Evolutionary conservation across 2,888 invertebrate species (phyloP), one percentile per base, ranked within the genome.

Genomic region (Autographa gamma): DNA sequence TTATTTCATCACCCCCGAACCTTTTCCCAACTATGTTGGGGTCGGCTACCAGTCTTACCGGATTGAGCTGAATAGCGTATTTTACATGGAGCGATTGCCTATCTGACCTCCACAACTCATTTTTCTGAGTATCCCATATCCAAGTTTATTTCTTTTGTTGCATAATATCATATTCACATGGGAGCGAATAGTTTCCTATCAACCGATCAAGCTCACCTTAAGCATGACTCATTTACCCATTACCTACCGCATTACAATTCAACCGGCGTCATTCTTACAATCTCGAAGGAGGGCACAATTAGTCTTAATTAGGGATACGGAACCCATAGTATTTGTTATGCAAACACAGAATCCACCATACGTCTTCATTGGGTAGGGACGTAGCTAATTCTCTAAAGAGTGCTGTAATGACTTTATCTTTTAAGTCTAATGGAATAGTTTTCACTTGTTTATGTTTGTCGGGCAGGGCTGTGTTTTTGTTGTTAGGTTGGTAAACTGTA

Each of bases 261-360:
- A 25, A 14, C 38, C 31, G 43, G 63, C 79, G 76, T 83, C 63
- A 69, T 80, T 80, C 79, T 79, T 76, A 70, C 65, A 74, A 80
- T 81, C 86, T 84, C 85, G 69, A 82, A 87, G 88, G 87, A 87
- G 85, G 81, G 83, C 81, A 89, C 92, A 92, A 93, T 93, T 92
- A 93, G 89, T 93, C 92, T 90, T 90, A 92, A 93, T 93, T 93
- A 92, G 86, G 82, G 79, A 79, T 82, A 82, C 86, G 84, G 88
- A 89, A 85, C 83, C 86, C 74, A 86, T 86, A 81, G 85, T 86
- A 87, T 91, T 91, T 92, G 90, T 89, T 89, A 92, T 91, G 90
- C 92, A 92, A 90, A 91, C 87, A 88, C 80, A 77, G 83, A 86
- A 81, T 86, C 86, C 80, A 74, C 89, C 86, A 91, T 91, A 86